Conservation (phyloP, 2,888 invertebrate genomes). For the Sceliomorpha sp. region DNA sequence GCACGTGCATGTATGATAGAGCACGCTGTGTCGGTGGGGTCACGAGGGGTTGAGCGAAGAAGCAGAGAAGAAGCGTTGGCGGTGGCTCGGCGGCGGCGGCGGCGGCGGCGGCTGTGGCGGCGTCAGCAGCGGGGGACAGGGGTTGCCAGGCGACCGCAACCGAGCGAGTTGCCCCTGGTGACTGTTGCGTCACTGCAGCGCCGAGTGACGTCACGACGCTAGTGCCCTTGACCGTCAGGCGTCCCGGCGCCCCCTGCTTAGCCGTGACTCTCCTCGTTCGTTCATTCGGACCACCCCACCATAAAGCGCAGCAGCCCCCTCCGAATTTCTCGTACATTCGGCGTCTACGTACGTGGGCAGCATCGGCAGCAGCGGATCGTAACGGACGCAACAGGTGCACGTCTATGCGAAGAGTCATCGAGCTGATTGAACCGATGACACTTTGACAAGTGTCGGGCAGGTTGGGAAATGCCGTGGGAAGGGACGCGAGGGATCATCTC, state of each 20-base stretch:
- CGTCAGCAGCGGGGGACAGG: constrained; percentile 41
- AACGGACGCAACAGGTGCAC: constrained; percentile 35
- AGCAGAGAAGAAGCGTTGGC: constrained; percentile 41
- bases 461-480: too few species aligned
- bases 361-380: background rate
- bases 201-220: constrained; percentile 75
- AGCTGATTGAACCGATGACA: too few species aligned
- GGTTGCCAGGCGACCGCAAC: constrained; percentile 72
- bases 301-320: background rate
- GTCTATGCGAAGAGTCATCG: too few species aligned
- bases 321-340: background rate
- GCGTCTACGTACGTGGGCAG: background rate
- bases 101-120: constrained; percentile 27
- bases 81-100: constrained; percentile 22
- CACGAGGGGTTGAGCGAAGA: constrained; percentile 35
- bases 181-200: constrained; percentile 77
- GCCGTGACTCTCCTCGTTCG: constrained; percentile 46
- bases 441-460: too few species aligned
- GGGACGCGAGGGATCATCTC: too few species aligned
- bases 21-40: constrained; percentile 37
- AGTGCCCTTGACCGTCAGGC: constrained; percentile 75
- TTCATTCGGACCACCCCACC: constrained; percentile 26
- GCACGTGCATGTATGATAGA: constrained; percentile 69
- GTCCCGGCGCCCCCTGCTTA: constrained; percentile 40
- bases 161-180: constrained; percentile 72